Evolutionary conservation across 2,888 invertebrate genomes (phyloP).

Genomic region (Platycheirus albimanus): DNA sequence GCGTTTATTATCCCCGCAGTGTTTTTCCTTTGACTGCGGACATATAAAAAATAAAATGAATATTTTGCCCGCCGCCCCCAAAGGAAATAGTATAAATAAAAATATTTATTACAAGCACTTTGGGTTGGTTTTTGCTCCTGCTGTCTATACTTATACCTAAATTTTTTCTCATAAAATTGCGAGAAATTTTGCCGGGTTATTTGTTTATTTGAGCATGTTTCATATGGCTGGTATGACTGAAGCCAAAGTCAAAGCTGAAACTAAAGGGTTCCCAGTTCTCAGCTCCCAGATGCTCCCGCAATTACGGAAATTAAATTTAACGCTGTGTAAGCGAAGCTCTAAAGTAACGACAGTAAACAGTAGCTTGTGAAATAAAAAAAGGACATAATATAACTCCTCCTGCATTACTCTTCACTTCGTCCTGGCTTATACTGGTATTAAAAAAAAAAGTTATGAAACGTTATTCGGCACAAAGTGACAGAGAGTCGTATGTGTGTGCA

Average conservation of each 20-base stretch:
- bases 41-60: background rate
- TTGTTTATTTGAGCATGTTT: slow-evolving; percentile 39
- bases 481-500: background rate
- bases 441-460: slow-evolving; percentile 1
- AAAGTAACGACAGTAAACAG: slow-evolving; percentile 38
- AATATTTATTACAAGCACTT: slow-evolving; percentile 60
- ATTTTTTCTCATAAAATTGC: slow-evolving; percentile 49
- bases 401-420: background rate
- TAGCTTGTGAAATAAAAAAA: slow-evolving; percentile 31
- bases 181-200: slow-evolving; percentile 27
- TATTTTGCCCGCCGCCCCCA: slow-evolving; percentile 8
- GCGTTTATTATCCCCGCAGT: background rate
- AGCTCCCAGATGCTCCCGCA: slow-evolving; percentile 52
- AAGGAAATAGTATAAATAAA: slow-evolving; percentile 62
- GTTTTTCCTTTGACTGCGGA: background rate
- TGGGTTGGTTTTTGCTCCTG: slow-evolving; percentile 16
- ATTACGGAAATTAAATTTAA: slow-evolving; percentile 66
- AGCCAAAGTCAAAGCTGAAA: background rate
- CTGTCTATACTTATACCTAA: background rate
- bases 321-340: slow-evolving; percentile 12
- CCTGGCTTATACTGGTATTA: background rate
- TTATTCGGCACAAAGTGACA: background rate
- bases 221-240: background rate
- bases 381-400: background rate
- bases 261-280: background rate